Base-by-base conservation (phyloP, 2,797 vertebrate genomes). In the Pampus argenteus region DNA sequence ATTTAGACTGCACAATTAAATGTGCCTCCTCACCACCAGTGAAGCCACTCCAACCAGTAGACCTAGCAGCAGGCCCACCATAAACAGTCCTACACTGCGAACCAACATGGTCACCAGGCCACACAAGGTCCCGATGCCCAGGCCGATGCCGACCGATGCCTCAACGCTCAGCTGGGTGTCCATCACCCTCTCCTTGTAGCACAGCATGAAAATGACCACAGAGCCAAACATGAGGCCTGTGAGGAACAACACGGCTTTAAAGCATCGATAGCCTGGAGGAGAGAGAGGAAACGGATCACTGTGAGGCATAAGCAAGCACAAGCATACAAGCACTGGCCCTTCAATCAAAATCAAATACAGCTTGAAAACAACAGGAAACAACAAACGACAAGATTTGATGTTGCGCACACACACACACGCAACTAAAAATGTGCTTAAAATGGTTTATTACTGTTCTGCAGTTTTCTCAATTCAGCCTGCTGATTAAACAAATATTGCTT, bases 81-180 rank as follows among this genome's bases (percentile, higher is more conserved):
- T 97, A 86, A 99, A 99, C 73, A 99, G 96, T 18, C 98, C 98
- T 3, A 99, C 98, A 0, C 97, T 98, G 88, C 98, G 96, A 69
- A 99, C 98, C 91, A 99, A 91, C 98, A 99, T 99, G 83, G 98
- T 98, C 79, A 99, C 98, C 82, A 99, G 95, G 79, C 98, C 98
- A 0, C 97, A 99, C 57, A 99, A 94, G 57, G 97, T 95, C 38
- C 98, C 98, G 0, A 98, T 97, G 88, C 97, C 97, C 84, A 98
- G 91, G 2, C 97, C 97, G 0, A 99, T 97, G 93, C 98, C 98
- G 22, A 97, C 96, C 0, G 97, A 97, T 6, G 97, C 98, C 91
- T 98, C 97, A 1, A 96, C 95, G 0, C 96, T 98, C 88, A 99
- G 94, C 91, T 99, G 97, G 0, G 97, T 98, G 94, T 99, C 98